Conservation (phyloP, 2,888 invertebrate species). For the Anoplius nigerrimus region DNA sequence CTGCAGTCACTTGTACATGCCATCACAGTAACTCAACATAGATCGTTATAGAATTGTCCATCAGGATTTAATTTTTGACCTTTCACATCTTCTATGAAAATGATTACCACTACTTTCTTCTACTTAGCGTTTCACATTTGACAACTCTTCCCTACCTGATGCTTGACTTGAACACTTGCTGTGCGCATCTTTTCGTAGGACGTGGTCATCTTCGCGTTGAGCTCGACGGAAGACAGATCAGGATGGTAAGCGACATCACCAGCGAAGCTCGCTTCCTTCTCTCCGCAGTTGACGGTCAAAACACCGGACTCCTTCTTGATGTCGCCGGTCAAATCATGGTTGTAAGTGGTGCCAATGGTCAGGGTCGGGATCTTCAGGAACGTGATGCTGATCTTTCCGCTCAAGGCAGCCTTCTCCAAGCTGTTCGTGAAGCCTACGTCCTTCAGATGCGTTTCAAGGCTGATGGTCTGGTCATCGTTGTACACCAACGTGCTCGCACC, state of each 20-base stretch:
- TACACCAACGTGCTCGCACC: constrained; percentile 71
- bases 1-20: too few species aligned
- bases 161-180: constrained; percentile 63
- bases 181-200: constrained; percentile 48
- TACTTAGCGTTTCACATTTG: constrained; percentile 3
- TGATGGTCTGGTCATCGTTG: constrained; percentile 77
- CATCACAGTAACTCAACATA: too few species aligned
- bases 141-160: constrained; percentile 59
- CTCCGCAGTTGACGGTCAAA: constrained; percentile 56
- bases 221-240: constrained; percentile 51
- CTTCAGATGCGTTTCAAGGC: constrained; percentile 68
- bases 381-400: constrained; percentile 73
- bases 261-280: constrained; percentile 53
- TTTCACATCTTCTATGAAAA: not conserved
- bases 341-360: constrained; percentile 75
- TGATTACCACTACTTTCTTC: not conserved
- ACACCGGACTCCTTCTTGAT: constrained; percentile 48
- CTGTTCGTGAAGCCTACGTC: constrained; percentile 67
- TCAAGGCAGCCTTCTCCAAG: constrained; percentile 70
- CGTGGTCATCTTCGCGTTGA: constrained; percentile 59
- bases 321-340: constrained; percentile 72
- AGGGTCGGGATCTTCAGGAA: constrained; percentile 77
- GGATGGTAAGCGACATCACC: constrained; percentile 47
- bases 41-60: too few species aligned
- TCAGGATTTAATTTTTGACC: not conserved